Base-by-base conservation (phyloP, 2,797 vertebrate genomes). In the Halcyon chelicuti region DNA sequence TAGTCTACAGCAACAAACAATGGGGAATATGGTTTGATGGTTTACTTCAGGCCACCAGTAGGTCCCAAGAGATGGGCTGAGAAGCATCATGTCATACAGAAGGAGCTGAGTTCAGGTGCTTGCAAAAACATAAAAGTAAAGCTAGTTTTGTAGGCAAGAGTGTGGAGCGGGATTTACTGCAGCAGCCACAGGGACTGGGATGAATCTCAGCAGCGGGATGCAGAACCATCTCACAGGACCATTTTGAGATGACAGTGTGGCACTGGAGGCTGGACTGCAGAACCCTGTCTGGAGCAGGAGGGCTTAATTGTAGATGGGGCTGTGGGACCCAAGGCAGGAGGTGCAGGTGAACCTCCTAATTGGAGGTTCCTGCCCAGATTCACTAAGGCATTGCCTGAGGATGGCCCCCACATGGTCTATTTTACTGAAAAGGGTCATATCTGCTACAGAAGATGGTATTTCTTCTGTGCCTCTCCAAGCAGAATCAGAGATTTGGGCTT, bases 21-120 rank as follows among this genome's bases (percentile, higher is more conserved):
- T 25, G 35, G 10, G 10, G 14, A 61, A 63, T 33, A 28, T 26
- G 13, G 11, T 47, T 49, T 2, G 0, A 4, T 58, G 18, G 2
- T 40, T 74, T 75, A 12, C 68, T 71, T 84, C 61, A 76, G 66
- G 26, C 29, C 26, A 57, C 7, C 29, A 47, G 17, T 5, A 72
- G 9, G 29, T 74, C 13, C 28, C 20, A 35, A 57, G 39, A 52
- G 12, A 28, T n/a, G 26, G 39, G 5, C 35, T 78, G 54, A 72
- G 62, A 54, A 80, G 18, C 20, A 18, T 11, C 0, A 0, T n/a
- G 28, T 16, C 7, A 1, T 47, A 23, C 13, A 42, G 23, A 26
- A 42, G 0, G 0, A 83, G 19, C 26, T 88, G 52, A 8, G 12
- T 28, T 77, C 18, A 37, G 31, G 14, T 88, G 28, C 19, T 39